These are phyloP conservation scores for Periophthalmus modestus DNA, from an alignment of 2,113 vertebrate genomes.

Conservation along the genomic window DNA sequence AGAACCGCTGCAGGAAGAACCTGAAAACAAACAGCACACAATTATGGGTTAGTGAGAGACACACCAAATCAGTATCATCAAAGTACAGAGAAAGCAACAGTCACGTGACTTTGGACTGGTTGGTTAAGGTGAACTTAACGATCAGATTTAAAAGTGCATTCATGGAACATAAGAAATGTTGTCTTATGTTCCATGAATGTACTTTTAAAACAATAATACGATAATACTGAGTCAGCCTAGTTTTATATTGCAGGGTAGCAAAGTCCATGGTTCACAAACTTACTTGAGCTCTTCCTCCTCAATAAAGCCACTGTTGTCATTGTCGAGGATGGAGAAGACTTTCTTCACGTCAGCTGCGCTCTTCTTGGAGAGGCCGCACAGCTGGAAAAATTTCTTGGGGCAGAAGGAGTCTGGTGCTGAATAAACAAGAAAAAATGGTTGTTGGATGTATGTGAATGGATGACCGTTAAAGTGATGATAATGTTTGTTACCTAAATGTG, in stretches of 20 bases:
- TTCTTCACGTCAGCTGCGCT: slow-evolving; percentile 87
- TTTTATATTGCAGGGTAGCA: background rate
- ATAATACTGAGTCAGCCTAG: background rate
- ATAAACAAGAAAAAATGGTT: slow-evolving; percentile 28
- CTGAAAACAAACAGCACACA: slow-evolving; percentile 64
- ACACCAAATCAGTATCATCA: background rate
- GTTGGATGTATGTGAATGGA: background rate
- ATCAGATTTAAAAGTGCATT: too few relatives aligned
- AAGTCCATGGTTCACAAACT: slow-evolving; percentile 37
- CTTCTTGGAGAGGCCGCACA: slow-evolving; percentile 90
- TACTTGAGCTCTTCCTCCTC: slow-evolving; percentile 96
- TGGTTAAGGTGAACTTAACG: too few relatives aligned
- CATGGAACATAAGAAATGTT: too few relatives aligned
- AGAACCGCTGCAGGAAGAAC: slow-evolving; percentile 95
- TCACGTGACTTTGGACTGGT: background rate
- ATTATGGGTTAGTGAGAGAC: background rate
- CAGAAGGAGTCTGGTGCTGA: slow-evolving; percentile 92
- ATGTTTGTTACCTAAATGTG: background rate
- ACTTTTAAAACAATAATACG: background rate
- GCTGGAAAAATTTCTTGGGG: slow-evolving; percentile 94
- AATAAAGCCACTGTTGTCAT: slow-evolving; percentile 89
- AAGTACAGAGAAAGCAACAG: background rate
- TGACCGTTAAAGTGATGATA: background rate
- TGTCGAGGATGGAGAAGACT: slow-evolving; percentile 89
- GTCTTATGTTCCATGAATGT: background rate